These are phyloP conservation scores for Siniperca undulata DNA, from an alignment of 2,797 vertebrate genomes.

Conservation along the genomic window DNA sequence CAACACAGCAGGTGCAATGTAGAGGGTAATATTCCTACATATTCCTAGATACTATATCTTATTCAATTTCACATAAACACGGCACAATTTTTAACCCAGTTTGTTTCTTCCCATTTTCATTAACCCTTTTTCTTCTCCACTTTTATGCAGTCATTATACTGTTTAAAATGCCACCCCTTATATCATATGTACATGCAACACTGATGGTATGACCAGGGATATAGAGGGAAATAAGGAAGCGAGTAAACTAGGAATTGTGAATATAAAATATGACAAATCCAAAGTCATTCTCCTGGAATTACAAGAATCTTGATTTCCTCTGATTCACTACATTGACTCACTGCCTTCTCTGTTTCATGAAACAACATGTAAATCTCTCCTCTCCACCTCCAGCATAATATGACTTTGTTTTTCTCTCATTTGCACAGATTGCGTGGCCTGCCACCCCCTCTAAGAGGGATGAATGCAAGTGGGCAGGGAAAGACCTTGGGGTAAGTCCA, in stretches of 20 bases:
- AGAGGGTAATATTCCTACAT: not conserved
- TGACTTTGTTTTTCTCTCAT: constrained; percentile 57
- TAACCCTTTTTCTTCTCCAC: not conserved
- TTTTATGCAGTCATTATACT: not conserved
- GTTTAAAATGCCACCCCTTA: not conserved
- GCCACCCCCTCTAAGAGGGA: constrained; percentile 95
- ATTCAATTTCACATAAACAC: not conserved
- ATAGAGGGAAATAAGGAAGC: constrained; percentile 1
- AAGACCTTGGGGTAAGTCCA: constrained; percentile 94
- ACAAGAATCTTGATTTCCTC: constrained; percentile 8
- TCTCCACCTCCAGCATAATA: constrained; percentile 27
- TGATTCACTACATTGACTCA: constrained; percentile 60
- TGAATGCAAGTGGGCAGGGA: constrained; percentile 99
- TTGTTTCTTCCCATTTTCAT: not conserved
- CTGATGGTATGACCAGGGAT: not conserved
- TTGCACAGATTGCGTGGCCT: constrained; percentile 93
- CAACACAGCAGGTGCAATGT: constrained; percentile 3
- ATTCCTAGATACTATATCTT: not conserved
- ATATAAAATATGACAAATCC: constrained; percentile 36
- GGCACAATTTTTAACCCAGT: accelerated
- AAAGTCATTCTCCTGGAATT: constrained; percentile 51
- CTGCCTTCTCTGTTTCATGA: constrained; percentile 14
- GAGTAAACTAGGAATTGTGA: not conserved
- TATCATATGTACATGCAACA: not conserved
- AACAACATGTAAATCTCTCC: constrained; percentile 30